Base-by-base conservation (phyloP, 2,888 invertebrate species). In the Paralinhomoeus sp. region DNA sequence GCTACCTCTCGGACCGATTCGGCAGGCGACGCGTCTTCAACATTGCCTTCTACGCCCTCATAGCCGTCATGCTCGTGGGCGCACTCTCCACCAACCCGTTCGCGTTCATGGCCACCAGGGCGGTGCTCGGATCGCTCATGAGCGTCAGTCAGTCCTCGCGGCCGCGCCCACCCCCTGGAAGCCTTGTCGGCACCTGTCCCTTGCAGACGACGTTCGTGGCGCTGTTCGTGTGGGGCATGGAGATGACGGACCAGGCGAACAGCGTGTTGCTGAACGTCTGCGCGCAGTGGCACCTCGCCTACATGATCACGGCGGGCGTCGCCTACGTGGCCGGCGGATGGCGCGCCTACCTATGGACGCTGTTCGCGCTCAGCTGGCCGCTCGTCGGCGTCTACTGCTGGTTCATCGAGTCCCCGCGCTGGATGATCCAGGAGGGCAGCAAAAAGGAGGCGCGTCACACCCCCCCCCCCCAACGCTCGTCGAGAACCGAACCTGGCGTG, bases 211-310 rank as follows among this genome's bases (percentile, higher is more conserved):
- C 46, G 13, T 21, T 15, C 3, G 18, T 15, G 17, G 31, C 33
- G 15, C 21, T 36, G 12, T 45, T 45, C 24, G 37, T 43, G 7
- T 45, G 46, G 46, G 7, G 31, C 20, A 43, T 45, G 46, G 46
- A 45, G 24, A 5, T 31, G 34, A 36, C 36, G 17, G 40, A 43
- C 23, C 23, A 36, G 34, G 21, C 34, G 18, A 27, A 43, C 36
- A 43, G 34, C 36, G 13, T 45, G 15, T 9, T 38, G 7, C 24
- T 45, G 35, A 45, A 45, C 42, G 21, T 43, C 2, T 23, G 23
- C 24, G 12, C 24, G 17, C 18, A 38, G 24, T 45, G 42, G 42
- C 40, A 39, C 21, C 24, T 43, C 24, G 42, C 22, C 20, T 45
- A 45, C 36, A 45, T 45, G 22, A 17, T 40, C 9, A 18, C 36